A percentile compares a stretch with the other conserved stretches of the same genome.
Evolutionary conservation across 2,888 invertebrate genomes (phyloP).

Genomic region (Luperina nickerlii): DNA sequence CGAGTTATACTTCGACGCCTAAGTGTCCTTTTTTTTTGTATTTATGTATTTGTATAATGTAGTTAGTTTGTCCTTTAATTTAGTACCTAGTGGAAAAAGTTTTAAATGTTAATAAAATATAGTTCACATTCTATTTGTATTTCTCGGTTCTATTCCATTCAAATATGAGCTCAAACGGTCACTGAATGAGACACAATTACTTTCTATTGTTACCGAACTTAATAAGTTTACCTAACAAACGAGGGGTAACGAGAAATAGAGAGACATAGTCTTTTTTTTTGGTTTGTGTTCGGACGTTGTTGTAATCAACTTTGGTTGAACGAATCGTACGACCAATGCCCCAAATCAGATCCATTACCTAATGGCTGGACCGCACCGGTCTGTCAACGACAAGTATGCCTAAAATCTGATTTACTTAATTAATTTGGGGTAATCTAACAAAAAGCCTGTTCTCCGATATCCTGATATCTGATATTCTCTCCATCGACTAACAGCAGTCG

Average conservation of each 20-base stretch:
- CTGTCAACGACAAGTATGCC: neutral
- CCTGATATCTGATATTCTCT: neutral
- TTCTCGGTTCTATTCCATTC: neutral
- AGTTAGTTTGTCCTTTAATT: neutral
- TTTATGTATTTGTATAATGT: neutral
- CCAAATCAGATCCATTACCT: conserved; percentile 20
- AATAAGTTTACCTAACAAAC: neutral
- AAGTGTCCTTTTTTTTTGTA: neutral
- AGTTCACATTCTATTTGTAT: neutral
- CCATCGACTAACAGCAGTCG: neutral
- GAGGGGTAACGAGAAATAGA: neutral
- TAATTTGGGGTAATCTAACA: conserved; percentile 8
- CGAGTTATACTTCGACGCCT: neutral
- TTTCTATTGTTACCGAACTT: neutral
- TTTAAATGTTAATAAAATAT: neutral
- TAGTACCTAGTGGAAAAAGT: neutral
- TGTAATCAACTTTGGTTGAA: conserved; percentile 6
- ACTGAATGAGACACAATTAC: neutral
- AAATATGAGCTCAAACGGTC: neutral
- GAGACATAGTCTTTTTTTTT: no score
- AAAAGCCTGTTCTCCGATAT: conserved; percentile 2
- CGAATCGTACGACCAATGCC: neutral
- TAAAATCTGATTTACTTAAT: conserved; percentile 6
- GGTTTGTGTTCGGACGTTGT: neutral
- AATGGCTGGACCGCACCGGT: conserved; percentile 1